phyloP scores from a whole-genome alignment of 2,888 invertebrate genomes.

The Sipha maydis region DNA sequence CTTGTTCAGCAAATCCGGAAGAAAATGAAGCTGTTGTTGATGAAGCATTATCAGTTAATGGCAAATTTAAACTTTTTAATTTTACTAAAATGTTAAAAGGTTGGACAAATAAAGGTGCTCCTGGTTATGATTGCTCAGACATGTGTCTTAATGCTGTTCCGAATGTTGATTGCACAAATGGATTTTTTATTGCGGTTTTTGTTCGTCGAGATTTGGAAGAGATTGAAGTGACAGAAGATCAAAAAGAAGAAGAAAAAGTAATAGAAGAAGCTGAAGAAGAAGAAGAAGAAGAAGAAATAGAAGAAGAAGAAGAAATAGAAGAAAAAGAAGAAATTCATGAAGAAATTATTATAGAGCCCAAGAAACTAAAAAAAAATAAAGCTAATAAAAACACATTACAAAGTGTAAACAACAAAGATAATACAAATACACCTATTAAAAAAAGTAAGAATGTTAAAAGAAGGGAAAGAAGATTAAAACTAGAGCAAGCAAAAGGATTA shows the following conservation, averaged over 20 bases:
- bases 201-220: slow-evolving; percentile 69
- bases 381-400: neutral
- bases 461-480: slow-evolving; percentile 62
- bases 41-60: slow-evolving; percentile 72
- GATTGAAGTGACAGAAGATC: too few species aligned
- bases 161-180: slow-evolving; percentile 84
- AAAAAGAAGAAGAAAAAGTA: too few species aligned
- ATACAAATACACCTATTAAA: neutral
- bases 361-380: neutral
- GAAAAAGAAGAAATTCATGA: neutral
- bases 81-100: slow-evolving; percentile 62
- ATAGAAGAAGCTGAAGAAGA: neutral
- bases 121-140: slow-evolving; percentile 75
- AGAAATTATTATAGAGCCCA: neutral
- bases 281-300: neutral
- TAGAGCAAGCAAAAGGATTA: neutral
- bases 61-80: slow-evolving; percentile 64
- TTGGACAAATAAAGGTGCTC: slow-evolving; percentile 70
- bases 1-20: slow-evolving; percentile 88
- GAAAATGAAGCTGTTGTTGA: slow-evolving; percentile 93
- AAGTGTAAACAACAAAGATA: neutral
- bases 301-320: neutral
- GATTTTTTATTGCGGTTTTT: slow-evolving; percentile 95
- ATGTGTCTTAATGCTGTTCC: slow-evolving; percentile 83
- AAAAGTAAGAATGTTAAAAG: slow-evolving; percentile 67